Evolutionary conservation across 1,140 invertebrate genomes (phyloP).

Genomic region (Drosophila tropicalis): DNA sequence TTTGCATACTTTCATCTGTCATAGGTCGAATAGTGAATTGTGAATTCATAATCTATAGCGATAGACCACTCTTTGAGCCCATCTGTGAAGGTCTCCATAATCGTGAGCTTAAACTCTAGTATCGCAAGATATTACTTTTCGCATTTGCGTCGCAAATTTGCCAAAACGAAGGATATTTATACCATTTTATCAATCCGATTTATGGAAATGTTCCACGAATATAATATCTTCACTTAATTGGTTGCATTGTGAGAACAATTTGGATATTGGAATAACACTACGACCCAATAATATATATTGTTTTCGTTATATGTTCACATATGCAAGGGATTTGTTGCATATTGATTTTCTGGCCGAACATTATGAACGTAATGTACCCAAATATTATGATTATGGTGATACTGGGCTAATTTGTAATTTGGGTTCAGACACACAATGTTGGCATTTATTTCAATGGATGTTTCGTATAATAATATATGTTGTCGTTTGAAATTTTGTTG

Average conservation of each 20-base stretch:
- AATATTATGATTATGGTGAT: no score
- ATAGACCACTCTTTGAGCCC: conserved; percentile 6
- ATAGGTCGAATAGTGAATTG: conserved; percentile 1
- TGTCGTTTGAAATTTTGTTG: not conserved
- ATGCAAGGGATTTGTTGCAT: conserved; percentile 19
- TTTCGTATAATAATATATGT: not conserved
- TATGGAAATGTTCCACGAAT: conserved; percentile 24
- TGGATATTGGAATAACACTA: conserved; percentile 13
- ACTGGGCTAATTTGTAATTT: not conserved
- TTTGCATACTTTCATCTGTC: conserved; percentile 4
- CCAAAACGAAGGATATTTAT: conserved; percentile 16
- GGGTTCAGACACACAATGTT: not conserved
- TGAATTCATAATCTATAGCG: conserved; percentile 32
- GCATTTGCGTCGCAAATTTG: conserved; percentile 23
- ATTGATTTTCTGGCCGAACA: conserved; percentile 19
- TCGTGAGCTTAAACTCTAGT: conserved; percentile 22
- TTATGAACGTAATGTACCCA: conserved; percentile 15
- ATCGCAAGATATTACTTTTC: conserved; percentile 22
- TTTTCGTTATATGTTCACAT: conserved; percentile 19
- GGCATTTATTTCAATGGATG: conserved; percentile 1
- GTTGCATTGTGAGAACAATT: conserved; percentile 22
- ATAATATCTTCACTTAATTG: conserved; percentile 28
- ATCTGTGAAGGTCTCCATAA: conserved; percentile 17
- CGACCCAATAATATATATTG: conserved; percentile 9
- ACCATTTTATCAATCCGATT: conserved; percentile 29